Base-by-base conservation (phyloP, 2,797 vertebrate genomes). In the Sandelia bainsii region DNA sequence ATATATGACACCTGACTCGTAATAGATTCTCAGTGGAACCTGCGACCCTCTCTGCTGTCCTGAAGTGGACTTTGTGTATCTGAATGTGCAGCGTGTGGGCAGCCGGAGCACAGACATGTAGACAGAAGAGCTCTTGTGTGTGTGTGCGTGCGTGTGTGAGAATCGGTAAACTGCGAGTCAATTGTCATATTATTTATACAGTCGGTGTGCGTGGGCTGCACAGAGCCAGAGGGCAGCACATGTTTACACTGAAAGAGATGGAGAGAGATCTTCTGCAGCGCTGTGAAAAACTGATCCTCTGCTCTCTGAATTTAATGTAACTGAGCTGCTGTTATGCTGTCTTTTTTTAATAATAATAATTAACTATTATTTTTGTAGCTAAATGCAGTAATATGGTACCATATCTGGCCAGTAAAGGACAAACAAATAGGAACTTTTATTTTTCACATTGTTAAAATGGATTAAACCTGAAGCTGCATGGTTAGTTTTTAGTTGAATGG, bases 121-220 rank as follows among this genome's bases (percentile, higher is more conserved):
- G 10, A 69, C 77, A 75, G 17, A 69, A 63, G 72, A 37, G 16
- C 67, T 62, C 57, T 53, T 75, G 25, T 70, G 40, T 17, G 14
- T 44, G 40, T 69, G 37, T 69, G 46, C 32, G 29, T 44, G 46
- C 63, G 69, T 64, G 51, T 53, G 42, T 14, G 73, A 46, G 73
- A 27, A 23, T 66, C 20, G 69, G 49, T 62, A 66, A 65, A 71
- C 67, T 71, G 73, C 0, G 45, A 61, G 57, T 64, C 64, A 10
- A 71, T 80, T 81, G 79, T 85, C 37, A 4, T 77, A 62, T 86
- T 88, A 77, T 81, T 80, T 82, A 67, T 83, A 73, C 68, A 73
- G 79, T 65, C 17, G 0, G 72, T 62, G 85, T 86, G 80, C 52
- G 89, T 57, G 84, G 64, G 84, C 57, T 57, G 79, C 10, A 3